Evolutionary conservation across 2,888 invertebrate species (phyloP), one percentile per base, ranked within the genome.

Genomic region (Stramonita haemastoma): DNA sequence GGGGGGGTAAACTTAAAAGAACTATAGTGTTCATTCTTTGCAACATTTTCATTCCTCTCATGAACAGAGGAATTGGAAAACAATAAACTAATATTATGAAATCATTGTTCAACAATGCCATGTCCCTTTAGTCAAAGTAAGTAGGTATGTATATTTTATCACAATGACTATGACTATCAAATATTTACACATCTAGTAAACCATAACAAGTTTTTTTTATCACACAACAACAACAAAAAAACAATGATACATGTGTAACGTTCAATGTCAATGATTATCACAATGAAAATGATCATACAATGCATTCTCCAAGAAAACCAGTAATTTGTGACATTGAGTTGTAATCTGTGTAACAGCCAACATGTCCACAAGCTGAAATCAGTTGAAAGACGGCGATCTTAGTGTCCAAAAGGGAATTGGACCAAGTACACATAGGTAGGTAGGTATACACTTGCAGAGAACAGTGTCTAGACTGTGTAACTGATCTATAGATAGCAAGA

Each of bases 191-290:
- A 66, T 36, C 32, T 89, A 36, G 17, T 46, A 60, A 88, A 34
- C 13, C 19, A 34, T n/a, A 19, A 60, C 56, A 32, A 83, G 84
- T 70, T 13, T 46, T 19, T 85, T 36, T 19, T 34, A 86, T 60
- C 34, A 66, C 86, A n/a, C n/a, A n/a, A n/a, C n/a, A n/a, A n/a
- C n/a, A 34, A 60, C 29, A 32, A 1, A 57, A n/a, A 32, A 56
- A 46, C 32, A 46, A 29, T 13, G 26, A 36, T 84, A 84, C 56
- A 60, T 22, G 15, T 60, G 22, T 60, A 60, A 57, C 22, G 34
- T 46, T 46, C n/a, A 57, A 57, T 86, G 26, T n/a, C 2, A 26
- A 57, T 86, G n/a, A 57, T 86, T 86, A 34, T 86, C 66, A 86
- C 66, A 60, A 86, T 86, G 66, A 29, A 86, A 66, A 19, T 56